A percentile compares a stretch with the other conserved stretches of the same genome.
Evolutionary conservation across 2,888 invertebrate species (phyloP).

Genomic region (Ecliptopera silaceata): DNA sequence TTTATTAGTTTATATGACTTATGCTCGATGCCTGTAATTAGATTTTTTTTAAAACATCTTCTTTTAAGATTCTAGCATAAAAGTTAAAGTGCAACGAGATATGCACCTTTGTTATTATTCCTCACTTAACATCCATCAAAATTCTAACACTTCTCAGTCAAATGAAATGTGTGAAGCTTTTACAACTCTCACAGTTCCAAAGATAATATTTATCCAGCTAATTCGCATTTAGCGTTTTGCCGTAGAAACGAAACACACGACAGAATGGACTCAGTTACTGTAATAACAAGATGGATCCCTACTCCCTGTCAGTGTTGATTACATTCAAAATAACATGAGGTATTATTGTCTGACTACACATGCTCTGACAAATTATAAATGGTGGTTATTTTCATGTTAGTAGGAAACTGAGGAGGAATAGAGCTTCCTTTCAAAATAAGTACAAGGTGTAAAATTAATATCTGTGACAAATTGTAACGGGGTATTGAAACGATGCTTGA

Average conservation of each 20-base stretch:
- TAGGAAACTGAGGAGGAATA: not conserved
- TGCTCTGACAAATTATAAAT: slow-evolving; percentile 23
- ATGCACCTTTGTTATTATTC: not conserved
- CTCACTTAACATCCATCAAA: slow-evolving; percentile 14
- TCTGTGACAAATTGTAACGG: no score
- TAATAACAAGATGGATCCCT: slow-evolving; percentile 61
- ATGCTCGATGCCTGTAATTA: no score
- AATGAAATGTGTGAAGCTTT: slow-evolving; percentile 34
- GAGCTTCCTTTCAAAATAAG: no score
- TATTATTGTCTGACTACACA: slow-evolving; percentile 27
- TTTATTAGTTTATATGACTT: no score
- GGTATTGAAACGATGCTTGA: no score
- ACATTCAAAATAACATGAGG: slow-evolving; percentile 41
- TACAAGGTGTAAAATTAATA: no score
- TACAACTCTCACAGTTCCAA: slow-evolving; percentile 67
- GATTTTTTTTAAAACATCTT: no score
- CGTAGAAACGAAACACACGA: slow-evolving; percentile 73
- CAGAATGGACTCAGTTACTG: slow-evolving; percentile 73
- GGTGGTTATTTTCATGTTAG: slow-evolving; percentile 5
- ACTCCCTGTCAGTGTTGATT: slow-evolving; percentile 42
- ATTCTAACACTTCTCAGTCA: slow-evolving; percentile 22
- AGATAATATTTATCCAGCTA: slow-evolving; percentile 78
- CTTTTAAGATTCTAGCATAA: no score
- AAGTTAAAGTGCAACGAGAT: no score
- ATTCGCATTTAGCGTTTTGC: slow-evolving; percentile 75